A percentile compares a stretch with the other conserved stretches of the same genome.
Conservation (phyloP, 2,888 invertebrate species). For the Napeogenes inachia region DNA sequence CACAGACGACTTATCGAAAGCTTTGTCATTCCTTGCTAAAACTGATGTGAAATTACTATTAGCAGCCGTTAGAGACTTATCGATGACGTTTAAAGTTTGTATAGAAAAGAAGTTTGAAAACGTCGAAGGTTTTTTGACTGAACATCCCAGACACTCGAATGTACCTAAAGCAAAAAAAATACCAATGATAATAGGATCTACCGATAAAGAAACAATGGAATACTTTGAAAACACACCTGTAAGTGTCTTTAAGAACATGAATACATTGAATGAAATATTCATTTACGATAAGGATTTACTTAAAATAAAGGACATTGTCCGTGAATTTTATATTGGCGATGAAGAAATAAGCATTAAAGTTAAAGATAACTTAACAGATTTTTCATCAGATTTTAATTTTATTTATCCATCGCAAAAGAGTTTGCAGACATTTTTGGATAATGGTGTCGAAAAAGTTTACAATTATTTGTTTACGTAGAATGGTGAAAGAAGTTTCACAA, state of each 20-base stretch:
- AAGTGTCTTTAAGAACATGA: conserved; percentile 2
- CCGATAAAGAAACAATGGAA: conserved; percentile 23
- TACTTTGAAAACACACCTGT: background rate
- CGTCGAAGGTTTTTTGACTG: conserved; percentile 37
- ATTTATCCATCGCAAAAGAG: conserved; percentile 43
- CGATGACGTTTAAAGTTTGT: conserved; percentile 25
- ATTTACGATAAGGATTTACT: conserved; percentile 25
- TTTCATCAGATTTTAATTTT: conserved; percentile 39
- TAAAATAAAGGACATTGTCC: conserved; percentile 30
- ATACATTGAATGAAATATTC: conserved; percentile 20
- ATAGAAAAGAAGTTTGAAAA: conserved; percentile 31
- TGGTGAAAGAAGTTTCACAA: conserved; percentile 37
- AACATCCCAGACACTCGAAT: conserved; percentile 39
- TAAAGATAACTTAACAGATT: conserved; percentile 39
- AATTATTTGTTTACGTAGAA: conserved; percentile 47
- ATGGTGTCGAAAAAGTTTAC: conserved; percentile 38
- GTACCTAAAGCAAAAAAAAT: conserved; percentile 36
- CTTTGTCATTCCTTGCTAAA: conserved; percentile 34
- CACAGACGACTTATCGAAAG: conserved; percentile 35
- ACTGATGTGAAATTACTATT: conserved; percentile 25
- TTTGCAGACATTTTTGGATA: conserved; percentile 40
- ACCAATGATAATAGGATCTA: conserved; percentile 14
- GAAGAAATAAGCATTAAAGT: conserved; percentile 32
- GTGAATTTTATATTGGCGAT: conserved; percentile 36
- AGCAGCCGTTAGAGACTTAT: conserved; percentile 27